A percentile compares a stretch with the other conserved stretches of the same genome.
phyloP scores from a whole-genome alignment of 2,113 vertebrate genomes.

The Lepus americanus region DNA sequence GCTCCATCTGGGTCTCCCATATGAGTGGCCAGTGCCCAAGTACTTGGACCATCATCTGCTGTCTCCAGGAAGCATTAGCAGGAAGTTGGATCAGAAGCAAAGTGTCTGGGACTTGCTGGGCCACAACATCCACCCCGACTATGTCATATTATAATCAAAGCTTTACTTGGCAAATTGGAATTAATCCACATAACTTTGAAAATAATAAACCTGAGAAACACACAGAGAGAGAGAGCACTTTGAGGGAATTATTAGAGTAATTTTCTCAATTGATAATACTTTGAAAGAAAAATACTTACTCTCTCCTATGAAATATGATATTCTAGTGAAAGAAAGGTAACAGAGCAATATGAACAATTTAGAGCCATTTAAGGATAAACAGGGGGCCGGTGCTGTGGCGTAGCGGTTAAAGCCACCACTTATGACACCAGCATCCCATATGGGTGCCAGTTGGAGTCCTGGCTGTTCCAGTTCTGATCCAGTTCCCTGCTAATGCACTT shows the following conservation, averaged over 20 bases:
- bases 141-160: not conserved
- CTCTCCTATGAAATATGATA: not conserved
- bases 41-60: too few species aligned
- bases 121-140: too few species aligned
- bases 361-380: not conserved
- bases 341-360: not conserved
- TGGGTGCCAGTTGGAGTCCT: too few species aligned
- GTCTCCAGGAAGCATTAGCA: too few species aligned
- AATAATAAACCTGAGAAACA: not conserved
- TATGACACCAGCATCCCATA: too few species aligned
- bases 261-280: not conserved
- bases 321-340: not conserved
- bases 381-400: not conserved
- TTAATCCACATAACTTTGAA: slow-evolving; percentile 22
- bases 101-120: too few species aligned
- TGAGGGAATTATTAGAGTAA: not conserved
- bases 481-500: too few species aligned
- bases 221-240: not conserved
- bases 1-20: too few species aligned
- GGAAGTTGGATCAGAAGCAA: too few species aligned
- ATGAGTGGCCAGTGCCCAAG: too few species aligned
- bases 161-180: not conserved
- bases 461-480: too few species aligned
- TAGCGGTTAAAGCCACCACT: too few species aligned
- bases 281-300: not conserved